Evolutionary conservation across 1,140 invertebrate species (phyloP), one percentile per base, ranked within the genome.

Genomic region (Centruroides sculpturatus): DNA sequence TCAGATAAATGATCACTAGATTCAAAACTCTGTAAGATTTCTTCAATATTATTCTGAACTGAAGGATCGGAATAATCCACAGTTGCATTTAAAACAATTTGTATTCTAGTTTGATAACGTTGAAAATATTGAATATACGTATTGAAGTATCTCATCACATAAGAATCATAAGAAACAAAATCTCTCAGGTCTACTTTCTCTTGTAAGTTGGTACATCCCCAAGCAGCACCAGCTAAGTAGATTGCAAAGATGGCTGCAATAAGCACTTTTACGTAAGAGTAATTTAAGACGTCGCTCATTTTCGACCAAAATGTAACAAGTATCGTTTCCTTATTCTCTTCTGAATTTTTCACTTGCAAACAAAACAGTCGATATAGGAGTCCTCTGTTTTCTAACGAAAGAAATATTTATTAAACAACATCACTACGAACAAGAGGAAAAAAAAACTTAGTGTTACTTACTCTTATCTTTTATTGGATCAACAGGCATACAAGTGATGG

Each of bases 31-130:
- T 82, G 78, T 0, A 88, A 86, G 34, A 95, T 72, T 47, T 83
- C 81, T 72, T 92, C 87, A 34, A 95, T 79, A 71, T 86, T 78
- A 8, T 81, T 69, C 71, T 92, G 89, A 0, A 89, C 79, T 54
- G 77, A 69, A 3, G 83, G 83, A 71, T 92, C 83, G 11, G 87
- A 89, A 74, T 95, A 92, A 69, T 93, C 82, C 51, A 91, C 80
- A 3, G 86, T 78, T 2, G 90, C 89, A 48, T 80, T 82, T 34
- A 95, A 80, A 0, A 95, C 82, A 66, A 87, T 86, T 81, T 89
- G 87, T 72, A 91, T 86, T 67, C 85, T 81, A 69, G 92, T 92
- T 0, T 89, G 89, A 73, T 88, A 92, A 72, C 92, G 89, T 69
- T 87, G 79, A 75, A 89, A 93, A 73, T 89, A 92, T 61, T 82